Conservation (phyloP, 2,113 vertebrate genomes). For the Noctilio leporinus region DNA sequence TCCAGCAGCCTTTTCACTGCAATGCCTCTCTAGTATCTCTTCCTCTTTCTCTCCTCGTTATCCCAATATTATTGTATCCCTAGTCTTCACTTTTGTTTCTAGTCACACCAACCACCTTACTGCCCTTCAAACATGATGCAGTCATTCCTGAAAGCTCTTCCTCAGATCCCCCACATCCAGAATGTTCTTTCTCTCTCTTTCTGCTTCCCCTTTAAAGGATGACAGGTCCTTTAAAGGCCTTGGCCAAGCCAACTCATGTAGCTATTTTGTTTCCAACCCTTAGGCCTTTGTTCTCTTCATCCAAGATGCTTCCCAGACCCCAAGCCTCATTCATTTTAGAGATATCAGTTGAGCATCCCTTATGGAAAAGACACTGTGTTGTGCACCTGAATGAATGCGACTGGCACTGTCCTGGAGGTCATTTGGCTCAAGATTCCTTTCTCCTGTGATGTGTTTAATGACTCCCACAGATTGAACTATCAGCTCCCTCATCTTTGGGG, state of each 20-base stretch:
- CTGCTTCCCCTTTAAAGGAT: background rate
- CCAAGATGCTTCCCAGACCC: background rate
- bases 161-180: background rate
- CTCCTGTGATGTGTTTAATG: background rate
- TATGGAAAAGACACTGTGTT: background rate
- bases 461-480: background rate
- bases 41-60: background rate
- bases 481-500: background rate
- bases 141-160: background rate
- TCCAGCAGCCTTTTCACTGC: accelerated
- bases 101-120: background rate
- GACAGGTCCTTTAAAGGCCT: background rate
- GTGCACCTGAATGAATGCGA: background rate
- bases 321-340: background rate
- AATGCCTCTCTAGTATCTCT: background rate
- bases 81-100: background rate
- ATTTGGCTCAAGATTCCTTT: background rate
- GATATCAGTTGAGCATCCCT: background rate
- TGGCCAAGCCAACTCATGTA: background rate
- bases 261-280: background rate
- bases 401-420: background rate
- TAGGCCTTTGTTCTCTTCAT: background rate
- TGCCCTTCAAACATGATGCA: background rate
- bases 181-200: background rate
- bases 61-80: too few species aligned